A percentile compares a stretch with the other conserved stretches of the same genome.
Evolutionary conservation across 2,888 invertebrate species (phyloP).

Genomic region (Tetramorium bicarinatum): DNA sequence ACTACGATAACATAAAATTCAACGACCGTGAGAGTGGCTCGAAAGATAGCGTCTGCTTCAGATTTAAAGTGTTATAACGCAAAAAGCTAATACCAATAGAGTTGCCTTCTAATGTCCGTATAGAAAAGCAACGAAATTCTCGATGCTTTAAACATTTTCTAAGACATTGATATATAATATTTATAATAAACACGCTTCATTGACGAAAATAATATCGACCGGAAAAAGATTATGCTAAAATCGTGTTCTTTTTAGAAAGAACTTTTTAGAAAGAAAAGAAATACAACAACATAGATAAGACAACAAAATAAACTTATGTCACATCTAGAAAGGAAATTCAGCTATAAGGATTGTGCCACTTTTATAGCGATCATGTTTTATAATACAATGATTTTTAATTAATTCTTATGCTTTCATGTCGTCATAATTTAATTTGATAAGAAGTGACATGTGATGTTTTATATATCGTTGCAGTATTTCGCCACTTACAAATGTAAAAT

Average conservation of each 20-base stretch:
- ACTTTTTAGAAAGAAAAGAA: not conserved
- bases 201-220: not conserved
- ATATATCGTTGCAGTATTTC: not conserved
- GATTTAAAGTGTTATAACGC: constrained; percentile 47
- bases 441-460: constrained; percentile 11
- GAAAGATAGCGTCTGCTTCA: constrained; percentile 50
- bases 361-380: not conserved
- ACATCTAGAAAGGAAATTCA: not conserved
- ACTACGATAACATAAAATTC: constrained; percentile 66
- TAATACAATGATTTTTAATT: not conserved
- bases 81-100: constrained; percentile 27
- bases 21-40: constrained; percentile 62
- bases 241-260: not conserved
- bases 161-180: not conserved
- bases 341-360: not conserved
- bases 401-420: not conserved
- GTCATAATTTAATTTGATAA: not conserved
- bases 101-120: not conserved
- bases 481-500: constrained; percentile 20
- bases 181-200: not conserved
- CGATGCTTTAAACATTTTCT: not conserved
- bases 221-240: not conserved
- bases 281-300: not conserved
- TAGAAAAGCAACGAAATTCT: not conserved
- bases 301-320: not conserved